A percentile compares a stretch with the other conserved stretches of the same genome.
These are phyloP conservation scores for Stegana nigrithorax DNA, from an alignment of 2,888 invertebrate genomes.

Conservation along the genomic window DNA sequence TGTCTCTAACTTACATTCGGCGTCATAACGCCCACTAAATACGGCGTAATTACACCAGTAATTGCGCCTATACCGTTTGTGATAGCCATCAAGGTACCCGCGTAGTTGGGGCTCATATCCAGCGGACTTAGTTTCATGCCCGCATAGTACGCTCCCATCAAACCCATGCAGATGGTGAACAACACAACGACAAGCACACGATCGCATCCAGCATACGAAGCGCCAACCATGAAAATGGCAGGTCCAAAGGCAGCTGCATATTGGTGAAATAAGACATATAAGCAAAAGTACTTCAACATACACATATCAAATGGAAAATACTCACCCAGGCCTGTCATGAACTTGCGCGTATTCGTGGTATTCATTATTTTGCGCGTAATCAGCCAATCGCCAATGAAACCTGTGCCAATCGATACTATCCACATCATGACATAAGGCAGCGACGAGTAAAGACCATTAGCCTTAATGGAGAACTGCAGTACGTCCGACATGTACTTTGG, in stretches of 20 bases:
- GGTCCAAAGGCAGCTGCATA: slow-evolving; percentile 78
- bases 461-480: slow-evolving; percentile 72
- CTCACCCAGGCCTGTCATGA: slow-evolving; percentile 78
- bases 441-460: slow-evolving; percentile 74
- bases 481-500: slow-evolving; percentile 76
- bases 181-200: slow-evolving; percentile 73
- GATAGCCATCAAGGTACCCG: slow-evolving; percentile 76
- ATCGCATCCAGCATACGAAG: slow-evolving; percentile 78
- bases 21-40: slow-evolving; percentile 75
- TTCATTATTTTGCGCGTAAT: slow-evolving; percentile 73
- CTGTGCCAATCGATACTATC: slow-evolving; percentile 73
- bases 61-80: slow-evolving; percentile 80
- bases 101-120: slow-evolving; percentile 76
- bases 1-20: slow-evolving; percentile 72
- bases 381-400: slow-evolving; percentile 77
- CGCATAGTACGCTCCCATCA: slow-evolving; percentile 79
- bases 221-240: slow-evolving; percentile 76
- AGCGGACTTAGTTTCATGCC: slow-evolving; percentile 79
- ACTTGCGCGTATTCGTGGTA: slow-evolving; percentile 64
- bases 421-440: slow-evolving; percentile 75
- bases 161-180: slow-evolving; percentile 77
- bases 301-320: slow-evolving; percentile 9
- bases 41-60: slow-evolving; percentile 78
- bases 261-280: too few species aligned
- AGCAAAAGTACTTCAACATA: neutral